Evolutionary conservation across 2,797 vertebrate genomes (phyloP), one percentile per base, ranked within the genome.

Genomic region (Spinibarbus caldwelli): DNA sequence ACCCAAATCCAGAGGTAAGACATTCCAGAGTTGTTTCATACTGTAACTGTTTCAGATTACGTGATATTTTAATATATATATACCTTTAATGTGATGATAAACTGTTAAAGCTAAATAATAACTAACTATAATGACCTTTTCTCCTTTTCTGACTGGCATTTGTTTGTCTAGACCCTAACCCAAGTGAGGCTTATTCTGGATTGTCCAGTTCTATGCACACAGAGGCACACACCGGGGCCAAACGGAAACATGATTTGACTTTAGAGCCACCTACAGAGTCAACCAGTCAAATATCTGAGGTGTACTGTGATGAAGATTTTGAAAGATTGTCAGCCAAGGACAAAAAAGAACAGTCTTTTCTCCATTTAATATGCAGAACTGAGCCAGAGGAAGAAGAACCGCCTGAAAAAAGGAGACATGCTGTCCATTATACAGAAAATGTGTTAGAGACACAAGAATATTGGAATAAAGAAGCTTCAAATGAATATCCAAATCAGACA

Each of bases 1-100:
- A 19, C 21, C 92, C 36, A 90, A 83, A 21, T 78, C 73, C 86
- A 93, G 85, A 90, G 91, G 95, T 95, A 45, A 85, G 38, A 41
- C 10, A 8, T 5, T 10, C 17, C 26, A 54, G 1, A 43, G 19
- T 29, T 71, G 11, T 66, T 57, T 14, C 4, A 36, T 26, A 36
- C 7, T 38, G 17, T 10, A 19, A 34, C 59, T 38, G n/a, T 12
- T 3, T 59, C n/a, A 26, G 75, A 38, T 38, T 23, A 52, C n/a
- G 19, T 45, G 62, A 31, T 64, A 31, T 57, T n/a, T 57, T 4
- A 45, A 47, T 19, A 49, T 49, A 49, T 49, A 38, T 38, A 47
- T 5, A 17, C 14, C 14, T 78, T 31, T 79, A 66, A 66, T 43
- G 7, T 47, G 43, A 47, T 47, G 43, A 45, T 73, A 19, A 29